phyloP scores from a whole-genome alignment of 1,140 invertebrate genomes.

The Hypothenemus hampei region DNA sequence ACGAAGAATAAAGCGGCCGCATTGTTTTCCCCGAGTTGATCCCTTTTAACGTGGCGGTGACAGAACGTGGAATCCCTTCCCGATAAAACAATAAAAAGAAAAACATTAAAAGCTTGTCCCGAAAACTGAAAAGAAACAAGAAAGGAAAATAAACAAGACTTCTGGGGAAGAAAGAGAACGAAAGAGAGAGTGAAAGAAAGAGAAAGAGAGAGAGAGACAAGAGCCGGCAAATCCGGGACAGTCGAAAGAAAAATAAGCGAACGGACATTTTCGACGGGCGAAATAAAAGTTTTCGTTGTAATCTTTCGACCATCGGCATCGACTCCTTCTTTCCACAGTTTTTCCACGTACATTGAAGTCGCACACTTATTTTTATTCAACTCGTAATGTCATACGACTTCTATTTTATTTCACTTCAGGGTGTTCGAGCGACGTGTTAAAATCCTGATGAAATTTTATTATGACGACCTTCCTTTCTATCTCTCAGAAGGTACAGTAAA shows the following conservation, averaged over 20 bases:
- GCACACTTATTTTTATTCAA: conserved; percentile 16
- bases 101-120: conserved; percentile 1
- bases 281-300: conserved; percentile 19
- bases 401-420: conserved; percentile 6
- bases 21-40: conserved; percentile 7
- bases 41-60: background rate
- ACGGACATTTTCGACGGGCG: conserved; percentile 19
- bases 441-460: conserved; percentile 21
- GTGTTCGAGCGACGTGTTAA: conserved; percentile 10
- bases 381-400: conserved; percentile 8
- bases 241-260: background rate
- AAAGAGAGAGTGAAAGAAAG: no score
- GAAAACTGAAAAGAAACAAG: background rate
- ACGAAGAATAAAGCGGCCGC: background rate
- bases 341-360: conserved; percentile 12
- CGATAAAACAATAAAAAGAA: background rate
- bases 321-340: conserved; percentile 12
- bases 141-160: no score
- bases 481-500: no score
- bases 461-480: background rate
- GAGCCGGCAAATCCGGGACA: conserved; percentile 2
- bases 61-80: background rate
- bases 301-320: conserved; percentile 3
- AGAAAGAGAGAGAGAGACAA: background rate
- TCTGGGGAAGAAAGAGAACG: background rate